Evolutionary conservation across 2,113 vertebrate species (phyloP).

Genomic region (Nannobrachium achirus): DNA sequence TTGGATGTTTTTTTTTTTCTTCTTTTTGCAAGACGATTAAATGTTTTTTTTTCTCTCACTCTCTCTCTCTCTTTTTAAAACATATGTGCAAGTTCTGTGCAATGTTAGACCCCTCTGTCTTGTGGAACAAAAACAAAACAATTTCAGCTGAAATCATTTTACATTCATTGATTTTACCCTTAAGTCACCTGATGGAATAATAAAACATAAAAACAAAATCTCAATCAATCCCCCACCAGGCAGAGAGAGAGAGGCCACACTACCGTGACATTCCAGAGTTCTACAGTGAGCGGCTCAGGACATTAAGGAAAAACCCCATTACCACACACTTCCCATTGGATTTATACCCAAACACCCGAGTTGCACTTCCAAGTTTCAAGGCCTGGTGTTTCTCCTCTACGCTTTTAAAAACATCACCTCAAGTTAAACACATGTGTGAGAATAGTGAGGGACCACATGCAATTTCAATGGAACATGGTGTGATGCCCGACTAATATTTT

Average conservation of each 20-base stretch:
- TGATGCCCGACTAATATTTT: too few species aligned
- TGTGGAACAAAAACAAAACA: conserved; percentile 50
- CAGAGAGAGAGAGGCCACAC: conserved; percentile 28
- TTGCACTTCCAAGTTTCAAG: conserved; percentile 75
- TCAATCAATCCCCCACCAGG: conserved; percentile 63
- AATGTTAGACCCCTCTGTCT: conserved; percentile 59
- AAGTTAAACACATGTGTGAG: neutral
- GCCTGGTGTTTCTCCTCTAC: conserved; percentile 35
- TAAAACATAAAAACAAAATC: conserved; percentile 36
- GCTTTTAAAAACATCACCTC: conserved; percentile 19
- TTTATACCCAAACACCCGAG: conserved; percentile 59
- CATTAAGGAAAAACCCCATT: conserved; percentile 19
- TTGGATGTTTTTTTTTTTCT: conserved; percentile 41
- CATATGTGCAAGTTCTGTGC: conserved; percentile 80
- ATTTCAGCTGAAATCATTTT: conserved; percentile 62
- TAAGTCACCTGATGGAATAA: conserved; percentile 73
- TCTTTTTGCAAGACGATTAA: conserved; percentile 58
- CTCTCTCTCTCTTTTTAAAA: conserved; percentile 33
- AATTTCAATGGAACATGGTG: neutral
- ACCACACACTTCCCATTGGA: conserved; percentile 35
- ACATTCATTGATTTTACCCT: conserved; percentile 71
- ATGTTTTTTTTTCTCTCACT: conserved; percentile 25
- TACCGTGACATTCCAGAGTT: conserved; percentile 67
- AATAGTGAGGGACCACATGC: neutral
- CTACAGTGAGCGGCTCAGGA: conserved; percentile 45